Conservation (phyloP, 2,113 vertebrate genomes). For the Leptobrachium leishanense region DNA sequence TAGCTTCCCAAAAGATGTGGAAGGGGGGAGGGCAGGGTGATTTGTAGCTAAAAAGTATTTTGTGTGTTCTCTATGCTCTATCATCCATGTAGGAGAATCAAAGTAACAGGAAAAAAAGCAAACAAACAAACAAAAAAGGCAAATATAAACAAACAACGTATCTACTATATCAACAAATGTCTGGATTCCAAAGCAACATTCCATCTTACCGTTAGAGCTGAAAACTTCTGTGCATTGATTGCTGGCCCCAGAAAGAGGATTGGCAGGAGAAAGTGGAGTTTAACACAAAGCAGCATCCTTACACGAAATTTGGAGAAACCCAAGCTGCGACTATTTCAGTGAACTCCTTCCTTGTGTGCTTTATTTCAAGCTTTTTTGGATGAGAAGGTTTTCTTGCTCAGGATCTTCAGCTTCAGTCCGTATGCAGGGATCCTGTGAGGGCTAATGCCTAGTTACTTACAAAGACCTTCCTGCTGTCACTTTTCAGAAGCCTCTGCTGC, state of each 20-base stretch:
- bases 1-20: slow-evolving; percentile 26
- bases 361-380: background rate
- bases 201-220: slow-evolving; percentile 20
- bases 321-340: background rate
- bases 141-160: background rate
- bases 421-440: background rate
- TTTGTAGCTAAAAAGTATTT: background rate
- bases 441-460: background rate
- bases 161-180: background rate
- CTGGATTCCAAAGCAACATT: background rate
- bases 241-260: slow-evolving; percentile 19
- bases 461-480: slow-evolving; percentile 25
- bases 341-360: background rate
- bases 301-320: background rate
- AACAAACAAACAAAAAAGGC: background rate
- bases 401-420: background rate
- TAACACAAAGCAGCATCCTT: slow-evolving; percentile 17
- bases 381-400: background rate
- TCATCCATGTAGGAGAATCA: slow-evolving; percentile 3
- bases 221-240: slow-evolving; percentile 32
- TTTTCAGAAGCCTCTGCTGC: background rate
- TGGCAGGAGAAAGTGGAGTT: slow-evolving; percentile 4
- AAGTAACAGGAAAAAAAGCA: background rate
- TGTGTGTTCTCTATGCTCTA: background rate
- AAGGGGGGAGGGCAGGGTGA: slow-evolving; percentile 16